Conservation (phyloP, 2,113 vertebrate species). For the Lepisosteus oculatus region DNA sequence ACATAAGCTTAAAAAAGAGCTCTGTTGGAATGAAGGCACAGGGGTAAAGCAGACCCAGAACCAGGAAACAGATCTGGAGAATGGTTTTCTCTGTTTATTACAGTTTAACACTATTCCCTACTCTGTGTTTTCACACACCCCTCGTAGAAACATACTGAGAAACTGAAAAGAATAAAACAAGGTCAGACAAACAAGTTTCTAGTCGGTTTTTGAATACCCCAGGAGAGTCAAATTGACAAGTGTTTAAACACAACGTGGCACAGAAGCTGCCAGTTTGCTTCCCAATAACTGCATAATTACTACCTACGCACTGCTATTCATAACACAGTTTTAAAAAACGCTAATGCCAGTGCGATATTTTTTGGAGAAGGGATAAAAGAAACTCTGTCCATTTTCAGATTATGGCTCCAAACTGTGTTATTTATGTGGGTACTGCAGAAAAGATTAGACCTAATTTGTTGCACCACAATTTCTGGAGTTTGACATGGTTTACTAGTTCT, state of each 20-base stretch:
- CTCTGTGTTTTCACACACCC: slow-evolving; percentile 52
- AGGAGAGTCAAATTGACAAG: slow-evolving; percentile 30
- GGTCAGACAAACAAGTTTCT: slow-evolving; percentile 34
- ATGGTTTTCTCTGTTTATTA: too few species aligned
- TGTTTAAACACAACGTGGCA: slow-evolving; percentile 19
- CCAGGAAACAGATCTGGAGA: too few species aligned
- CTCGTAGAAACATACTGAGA: slow-evolving; percentile 38
- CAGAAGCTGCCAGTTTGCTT: slow-evolving; percentile 13
- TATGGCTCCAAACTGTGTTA: not conserved
- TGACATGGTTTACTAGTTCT: too few species aligned
- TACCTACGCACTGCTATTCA: slow-evolving; percentile 17
- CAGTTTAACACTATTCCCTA: slow-evolving; percentile 27
- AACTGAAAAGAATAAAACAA: slow-evolving; percentile 31
- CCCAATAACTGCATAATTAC: slow-evolving; percentile 27
- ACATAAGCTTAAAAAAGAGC: too few species aligned
- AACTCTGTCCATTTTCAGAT: slow-evolving; percentile 7
- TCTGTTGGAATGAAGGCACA: too few species aligned
- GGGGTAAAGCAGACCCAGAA: too few species aligned
- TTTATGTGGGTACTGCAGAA: not conserved
- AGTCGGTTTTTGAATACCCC: slow-evolving; percentile 33
- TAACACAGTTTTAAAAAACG: slow-evolving; percentile 5
- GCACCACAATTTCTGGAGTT: too few species aligned
- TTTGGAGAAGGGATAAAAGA: not conserved
- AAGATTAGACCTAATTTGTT: slow-evolving; percentile 1
- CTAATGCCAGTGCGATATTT: not conserved